phyloP scores from a whole-genome alignment of 2,888 invertebrate species.

The Sericinus montela region DNA sequence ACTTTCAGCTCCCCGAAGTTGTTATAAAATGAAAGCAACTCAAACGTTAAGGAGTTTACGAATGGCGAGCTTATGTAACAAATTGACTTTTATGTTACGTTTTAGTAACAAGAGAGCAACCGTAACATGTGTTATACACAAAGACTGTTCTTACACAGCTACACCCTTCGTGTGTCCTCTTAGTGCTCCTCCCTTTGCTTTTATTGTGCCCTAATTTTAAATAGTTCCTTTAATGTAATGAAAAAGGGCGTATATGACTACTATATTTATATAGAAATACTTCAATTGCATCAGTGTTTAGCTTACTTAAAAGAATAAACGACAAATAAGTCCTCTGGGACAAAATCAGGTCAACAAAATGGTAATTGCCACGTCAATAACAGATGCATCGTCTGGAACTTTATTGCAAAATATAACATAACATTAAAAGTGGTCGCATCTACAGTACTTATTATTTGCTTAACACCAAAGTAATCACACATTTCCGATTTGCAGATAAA shows the following conservation, averaged over 20 bases:
- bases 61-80: constrained; percentile 41
- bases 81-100: constrained; percentile 53
- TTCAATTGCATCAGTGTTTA: too few species aligned
- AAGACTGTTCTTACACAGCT: constrained; percentile 60
- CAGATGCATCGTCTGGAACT: too few species aligned
- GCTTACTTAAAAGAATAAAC: too few species aligned
- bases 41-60: constrained; percentile 39
- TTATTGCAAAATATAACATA: too few species aligned
- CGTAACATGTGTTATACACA: constrained; percentile 61
- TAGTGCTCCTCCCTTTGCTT: constrained; percentile 69
- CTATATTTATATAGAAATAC: background rate
- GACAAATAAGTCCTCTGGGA: too few species aligned
- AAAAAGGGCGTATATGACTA: constrained; percentile 43
- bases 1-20: constrained; percentile 29
- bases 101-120: constrained; percentile 59
- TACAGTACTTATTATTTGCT: too few species aligned
- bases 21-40: constrained; percentile 9
- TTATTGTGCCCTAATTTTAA: constrained; percentile 58
- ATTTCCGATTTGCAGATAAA: too few species aligned
- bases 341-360: too few species aligned
- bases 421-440: too few species aligned
- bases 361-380: too few species aligned
- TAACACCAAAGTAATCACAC: too few species aligned
- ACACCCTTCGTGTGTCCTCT: constrained; percentile 66
- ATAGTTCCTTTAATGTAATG: constrained; percentile 54